Evolutionary conservation across 2,113 vertebrate species (phyloP), one percentile per base, ranked within the genome.

Genomic region (Phalacrocorax carbo): DNA sequence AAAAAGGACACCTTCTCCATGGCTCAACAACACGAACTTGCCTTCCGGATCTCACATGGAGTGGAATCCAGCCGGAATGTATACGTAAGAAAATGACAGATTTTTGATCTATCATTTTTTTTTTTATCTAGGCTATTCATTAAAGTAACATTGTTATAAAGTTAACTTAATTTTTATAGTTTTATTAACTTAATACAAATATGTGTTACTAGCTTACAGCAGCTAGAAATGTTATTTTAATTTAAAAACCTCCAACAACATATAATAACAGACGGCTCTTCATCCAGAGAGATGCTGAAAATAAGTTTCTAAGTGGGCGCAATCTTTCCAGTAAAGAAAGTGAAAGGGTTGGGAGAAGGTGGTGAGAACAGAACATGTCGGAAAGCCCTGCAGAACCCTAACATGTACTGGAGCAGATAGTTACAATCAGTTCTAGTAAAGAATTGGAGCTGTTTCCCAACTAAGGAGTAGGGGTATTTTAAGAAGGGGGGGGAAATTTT

Each of bases 1-100:
- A 99, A 58, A 99, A 99, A 94, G 99, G 99, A 65, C 99, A 99
- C 94, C 99, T 99, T 71, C 98, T 99, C 49, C 99, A 99, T 36
- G 99, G 99, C 17, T 99, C 99, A 22, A 99, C 99, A 18, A 99
- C 99, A 34, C 97, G 99, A 88, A 99, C 98, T 21, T 99, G 99
- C 96, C 98, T 99, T 42, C 99, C 99, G 75, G 99, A 99, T 94
- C 97, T 99, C 40, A 99, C 98, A 1, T 99, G 99, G 99, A 99
- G 99, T 82, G 99, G 99, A 71, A 97, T 98, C 27, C 99, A 99
- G 78, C 99, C 99, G 4, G 99, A 99, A 95, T 99, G 99, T 80
- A 99, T 99, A 64, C 98, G 99, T 99, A 98, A 99, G 98, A 95
- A 83, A 85, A 71, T 11, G 1, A 29, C 7, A 40, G 29, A 15